These are phyloP conservation scores for Glyptemys insculpta DNA, from an alignment of 2,797 vertebrate species.

Conservation along the genomic window DNA sequence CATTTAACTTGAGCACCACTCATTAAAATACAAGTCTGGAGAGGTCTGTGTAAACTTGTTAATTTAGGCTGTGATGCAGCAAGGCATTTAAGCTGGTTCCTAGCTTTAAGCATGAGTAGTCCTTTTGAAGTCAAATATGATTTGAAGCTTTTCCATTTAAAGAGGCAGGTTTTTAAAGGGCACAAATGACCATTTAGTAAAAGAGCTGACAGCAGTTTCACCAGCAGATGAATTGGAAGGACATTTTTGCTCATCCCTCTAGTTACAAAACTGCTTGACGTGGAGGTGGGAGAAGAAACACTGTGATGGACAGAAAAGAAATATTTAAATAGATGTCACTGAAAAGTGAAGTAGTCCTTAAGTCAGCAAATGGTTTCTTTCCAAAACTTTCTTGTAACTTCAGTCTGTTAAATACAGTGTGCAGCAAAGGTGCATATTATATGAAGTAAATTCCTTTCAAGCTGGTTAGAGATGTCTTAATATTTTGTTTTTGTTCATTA, in stretches of 20 bases:
- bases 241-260: background rate
- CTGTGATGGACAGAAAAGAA: slow-evolving; percentile 15
- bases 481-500: slow-evolving; percentile 71
- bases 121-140: background rate
- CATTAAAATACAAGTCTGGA: background rate
- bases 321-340: slow-evolving; percentile 46
- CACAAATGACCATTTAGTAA: background rate
- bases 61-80: background rate
- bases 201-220: background rate
- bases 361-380: slow-evolving; percentile 60
- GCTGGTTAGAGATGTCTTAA: background rate
- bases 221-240: background rate
- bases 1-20: background rate
- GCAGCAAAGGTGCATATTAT: background rate
- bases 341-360: slow-evolving; percentile 61
- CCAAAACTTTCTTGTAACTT: slow-evolving; percentile 21
- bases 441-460: slow-evolving; percentile 20
- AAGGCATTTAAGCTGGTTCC: background rate
- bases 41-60: background rate
- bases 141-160: background rate
- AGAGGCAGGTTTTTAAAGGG: background rate
- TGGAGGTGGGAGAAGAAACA: background rate
- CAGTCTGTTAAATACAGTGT: slow-evolving; percentile 1
- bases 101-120: background rate
- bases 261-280: background rate